Evolutionary conservation across 2,113 vertebrate species (phyloP).

Genomic region (Psophia crepitans): DNA sequence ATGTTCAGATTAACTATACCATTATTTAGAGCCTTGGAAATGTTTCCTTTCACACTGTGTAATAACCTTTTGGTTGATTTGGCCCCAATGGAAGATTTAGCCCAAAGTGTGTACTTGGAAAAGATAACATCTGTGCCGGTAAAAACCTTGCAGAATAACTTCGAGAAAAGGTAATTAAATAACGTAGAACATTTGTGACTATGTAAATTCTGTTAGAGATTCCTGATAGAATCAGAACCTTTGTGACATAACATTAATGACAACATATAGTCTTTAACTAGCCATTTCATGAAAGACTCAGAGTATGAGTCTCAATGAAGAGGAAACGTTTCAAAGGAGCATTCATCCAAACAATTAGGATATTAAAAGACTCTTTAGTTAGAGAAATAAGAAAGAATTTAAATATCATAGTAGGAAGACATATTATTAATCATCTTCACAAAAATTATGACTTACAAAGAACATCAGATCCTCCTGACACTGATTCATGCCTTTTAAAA

Average conservation of each 20-base stretch:
- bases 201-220: not conserved
- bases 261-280: not conserved
- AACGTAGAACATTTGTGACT: not conserved
- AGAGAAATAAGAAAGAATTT: not conserved
- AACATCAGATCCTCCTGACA: not conserved
- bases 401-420: not conserved
- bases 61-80: not conserved
- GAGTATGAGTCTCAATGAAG: not conserved
- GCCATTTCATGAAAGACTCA: not conserved
- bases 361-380: not conserved
- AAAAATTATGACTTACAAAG: not conserved
- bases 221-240: not conserved
- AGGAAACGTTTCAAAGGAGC: not conserved
- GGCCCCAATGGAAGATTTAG: not conserved
- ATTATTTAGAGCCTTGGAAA: constrained; percentile 20
- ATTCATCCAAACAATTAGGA: not conserved
- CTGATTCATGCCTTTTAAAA: not conserved
- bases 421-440: not conserved
- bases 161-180: not conserved
- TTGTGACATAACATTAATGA: not conserved
- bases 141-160: not conserved
- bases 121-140: constrained; percentile 6
- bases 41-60: not conserved
- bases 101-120: not conserved
- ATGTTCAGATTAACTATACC: not conserved